Percentiles rank a stretch among this genome's conserved stretches.
These are phyloP conservation scores for Ichneumoninae sp. DNA, from an alignment of 2,888 invertebrate genomes.

Conservation along the genomic window DNA sequence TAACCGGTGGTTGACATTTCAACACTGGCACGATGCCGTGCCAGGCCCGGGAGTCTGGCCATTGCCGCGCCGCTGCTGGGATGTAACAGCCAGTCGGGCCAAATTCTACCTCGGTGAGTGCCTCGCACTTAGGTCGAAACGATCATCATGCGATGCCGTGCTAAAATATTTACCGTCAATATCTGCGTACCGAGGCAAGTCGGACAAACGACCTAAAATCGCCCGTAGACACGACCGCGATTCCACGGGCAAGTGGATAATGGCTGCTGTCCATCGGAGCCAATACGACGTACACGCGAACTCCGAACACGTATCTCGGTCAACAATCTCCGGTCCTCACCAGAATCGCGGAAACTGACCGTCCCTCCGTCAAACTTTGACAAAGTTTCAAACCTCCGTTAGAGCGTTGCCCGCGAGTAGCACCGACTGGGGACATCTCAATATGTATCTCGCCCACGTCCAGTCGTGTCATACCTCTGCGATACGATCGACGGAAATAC, in stretches of 20 bases:
- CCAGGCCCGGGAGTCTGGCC: neutral
- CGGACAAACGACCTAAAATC: slow-evolving; percentile 32
- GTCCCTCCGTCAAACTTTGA: slow-evolving; percentile 54
- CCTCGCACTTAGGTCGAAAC: neutral
- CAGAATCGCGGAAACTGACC: slow-evolving; percentile 45
- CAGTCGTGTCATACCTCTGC: neutral
- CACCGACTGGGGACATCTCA: neutral
- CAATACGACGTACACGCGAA: neutral
- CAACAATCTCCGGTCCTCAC: slow-evolving; percentile 30
- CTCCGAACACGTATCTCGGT: slow-evolving; percentile 9
- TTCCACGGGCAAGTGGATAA: slow-evolving; percentile 46
- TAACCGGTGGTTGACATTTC: neutral
- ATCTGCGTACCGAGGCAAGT: neutral
- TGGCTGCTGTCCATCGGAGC: slow-evolving; percentile 31
- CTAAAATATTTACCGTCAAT: neutral
- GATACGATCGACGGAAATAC: neutral
- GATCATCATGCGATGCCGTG: neutral
- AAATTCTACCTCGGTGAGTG: neutral
- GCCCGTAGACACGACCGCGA: slow-evolving; percentile 9
- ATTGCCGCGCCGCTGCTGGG: neutral
- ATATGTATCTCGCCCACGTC: neutral
- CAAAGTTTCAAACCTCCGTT: slow-evolving; percentile 45
- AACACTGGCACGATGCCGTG: neutral
- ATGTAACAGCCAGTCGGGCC: neutral
- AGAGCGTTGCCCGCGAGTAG: slow-evolving; percentile 31